These are phyloP conservation scores for Drosophila neotestacea DNA, from an alignment of 2,888 invertebrate genomes.

Conservation along the genomic window DNA sequence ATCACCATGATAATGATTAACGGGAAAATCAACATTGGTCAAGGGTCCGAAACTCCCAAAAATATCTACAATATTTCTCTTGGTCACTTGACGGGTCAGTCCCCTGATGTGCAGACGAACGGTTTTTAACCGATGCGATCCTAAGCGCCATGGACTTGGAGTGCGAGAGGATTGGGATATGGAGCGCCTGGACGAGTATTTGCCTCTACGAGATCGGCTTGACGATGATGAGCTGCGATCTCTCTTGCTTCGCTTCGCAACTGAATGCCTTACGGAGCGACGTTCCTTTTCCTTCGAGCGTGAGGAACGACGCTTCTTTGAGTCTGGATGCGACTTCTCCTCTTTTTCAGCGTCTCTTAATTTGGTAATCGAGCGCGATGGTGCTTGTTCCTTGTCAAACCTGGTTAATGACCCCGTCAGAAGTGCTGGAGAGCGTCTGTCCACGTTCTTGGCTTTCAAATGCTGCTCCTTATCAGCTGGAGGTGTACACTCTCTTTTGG, in stretches of 20 bases:
- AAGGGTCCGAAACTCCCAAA: conserved; percentile 54
- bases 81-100: conserved; percentile 51
- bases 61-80: conserved; percentile 55
- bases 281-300: not conserved
- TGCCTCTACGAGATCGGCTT: not conserved
- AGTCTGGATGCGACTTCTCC: not conserved
- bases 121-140: not conserved
- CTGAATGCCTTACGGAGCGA: not conserved
- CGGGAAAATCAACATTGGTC: conserved; percentile 59
- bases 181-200: not conserved
- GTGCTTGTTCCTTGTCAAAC: not conserved
- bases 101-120: conserved; percentile 61
- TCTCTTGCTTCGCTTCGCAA: not conserved
- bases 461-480: not conserved
- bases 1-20: conserved; percentile 15
- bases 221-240: conserved; percentile 2
- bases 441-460: not conserved
- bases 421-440: conserved; percentile 1
- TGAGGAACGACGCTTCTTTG: not conserved
- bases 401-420: too few relatives aligned
- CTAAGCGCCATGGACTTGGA: not conserved
- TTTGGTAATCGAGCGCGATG: not conserved
- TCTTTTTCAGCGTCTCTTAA: not conserved
- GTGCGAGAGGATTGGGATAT: not conserved
- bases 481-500: not conserved